Base-by-base conservation (phyloP, 2,888 invertebrate genomes). In the Drosophila koepferae region DNA sequence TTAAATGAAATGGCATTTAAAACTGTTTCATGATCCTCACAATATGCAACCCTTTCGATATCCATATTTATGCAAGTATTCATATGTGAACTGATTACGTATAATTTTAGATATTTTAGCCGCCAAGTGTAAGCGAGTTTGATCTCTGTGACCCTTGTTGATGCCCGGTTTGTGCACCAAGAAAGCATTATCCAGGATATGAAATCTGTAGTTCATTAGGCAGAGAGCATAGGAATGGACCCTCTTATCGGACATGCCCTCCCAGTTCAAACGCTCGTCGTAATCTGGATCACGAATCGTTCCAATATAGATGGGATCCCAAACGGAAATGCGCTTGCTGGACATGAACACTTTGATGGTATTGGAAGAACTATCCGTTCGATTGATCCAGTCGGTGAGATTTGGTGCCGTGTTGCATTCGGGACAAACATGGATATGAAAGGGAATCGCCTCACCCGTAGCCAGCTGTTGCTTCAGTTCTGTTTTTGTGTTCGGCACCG, bases 261-360 rank as follows among this genome's bases (percentile, higher is more conserved):
- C 97, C 97, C 98, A 98, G 86, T 96, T 97, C 63, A 98, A 95
- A 78, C 97, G 94, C 91, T 98, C 98, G 82, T 98, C 98, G 92
- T 97, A 98, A 60, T 96, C 93, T 0, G 97, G 97, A 80, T 97
- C 97, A 8, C 94, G 93, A 90, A 97, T 96, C 1, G 97, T 97
- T 16, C 98, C 97, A 65, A 98, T 97, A 90, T 96, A 98, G 86
- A 98, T 97, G 1, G 98, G 98, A 92, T 98, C 98, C 98, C 98
- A 98, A 87, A 95, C 94, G 6, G 95, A 95, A 34, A 94, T 95
- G 31, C 97, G 94, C 86, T 97, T 96, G 2, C 96, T 96, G 5
- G 96, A 95, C 91, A 96, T 95, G 91, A 97, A 97, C 0, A 90
- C 67, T 7, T 59, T 43, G 1, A 90, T 41, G 0, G 60, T 36